phyloP scores from a whole-genome alignment of 2,113 vertebrate genomes.

The Larimichthys polyactis region DNA sequence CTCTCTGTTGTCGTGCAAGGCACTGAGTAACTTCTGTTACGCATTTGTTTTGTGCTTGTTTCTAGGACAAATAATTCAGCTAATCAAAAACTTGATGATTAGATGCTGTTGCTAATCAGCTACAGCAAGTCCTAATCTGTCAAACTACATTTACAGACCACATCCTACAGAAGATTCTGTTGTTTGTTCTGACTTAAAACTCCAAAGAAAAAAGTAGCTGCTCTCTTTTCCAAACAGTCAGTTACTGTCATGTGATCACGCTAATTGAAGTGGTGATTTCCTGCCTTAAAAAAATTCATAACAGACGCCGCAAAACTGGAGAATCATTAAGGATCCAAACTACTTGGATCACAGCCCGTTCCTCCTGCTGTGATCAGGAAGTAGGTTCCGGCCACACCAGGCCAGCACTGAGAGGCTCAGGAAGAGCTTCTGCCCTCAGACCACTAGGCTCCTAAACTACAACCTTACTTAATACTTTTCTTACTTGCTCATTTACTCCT shows the following conservation, averaged over 20 bases:
- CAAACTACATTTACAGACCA: conserved; percentile 31
- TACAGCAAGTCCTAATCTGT: conserved; percentile 20
- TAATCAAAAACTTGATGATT: conserved; percentile 40
- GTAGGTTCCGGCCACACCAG: too few relatives aligned
- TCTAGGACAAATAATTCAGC: conserved; percentile 25
- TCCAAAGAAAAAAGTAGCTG: neutral
- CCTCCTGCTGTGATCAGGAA: too few relatives aligned
- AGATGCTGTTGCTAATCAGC: conserved; percentile 34
- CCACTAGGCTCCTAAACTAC: too few relatives aligned
- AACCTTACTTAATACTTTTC: too few relatives aligned
- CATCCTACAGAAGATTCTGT: neutral
- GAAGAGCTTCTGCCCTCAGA: too few relatives aligned
- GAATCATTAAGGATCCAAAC: too few relatives aligned
- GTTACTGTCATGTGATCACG: neutral
- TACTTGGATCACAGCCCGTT: too few relatives aligned
- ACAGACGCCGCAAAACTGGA: too few relatives aligned
- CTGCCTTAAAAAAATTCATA: too few relatives aligned
- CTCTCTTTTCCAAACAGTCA: neutral
- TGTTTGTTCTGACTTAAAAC: conserved; percentile 4
- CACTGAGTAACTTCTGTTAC: conserved; percentile 26
- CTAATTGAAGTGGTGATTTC: neutral
- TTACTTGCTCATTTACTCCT: too few relatives aligned
- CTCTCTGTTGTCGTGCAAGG: conserved; percentile 52
- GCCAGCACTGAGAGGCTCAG: too few relatives aligned
- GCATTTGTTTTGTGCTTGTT: conserved; percentile 39